Evolutionary conservation across 2,113 vertebrate species (phyloP).

Genomic region (Boleophthalmus pectinirostris): DNA sequence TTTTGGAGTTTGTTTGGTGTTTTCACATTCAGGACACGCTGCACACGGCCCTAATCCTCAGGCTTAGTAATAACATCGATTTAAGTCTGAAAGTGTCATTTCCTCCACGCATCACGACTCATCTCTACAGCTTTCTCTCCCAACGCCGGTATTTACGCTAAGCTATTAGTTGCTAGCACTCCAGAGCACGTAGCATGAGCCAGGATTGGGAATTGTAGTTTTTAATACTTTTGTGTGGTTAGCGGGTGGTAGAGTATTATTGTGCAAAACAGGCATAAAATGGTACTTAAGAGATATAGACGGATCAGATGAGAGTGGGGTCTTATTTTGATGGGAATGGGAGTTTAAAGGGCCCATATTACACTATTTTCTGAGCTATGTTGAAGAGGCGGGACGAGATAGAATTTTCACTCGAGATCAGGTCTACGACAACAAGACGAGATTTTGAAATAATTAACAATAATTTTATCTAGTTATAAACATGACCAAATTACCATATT

Average conservation of each 20-base stretch:
- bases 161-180: conserved; percentile 17
- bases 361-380: too few relatives aligned
- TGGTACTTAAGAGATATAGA: conserved; percentile 15
- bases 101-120: conserved; percentile 20
- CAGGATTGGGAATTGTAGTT: not conserved
- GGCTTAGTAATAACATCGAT: conserved; percentile 45
- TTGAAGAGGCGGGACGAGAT: too few relatives aligned
- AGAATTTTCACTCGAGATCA: too few relatives aligned
- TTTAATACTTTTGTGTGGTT: not conserved
- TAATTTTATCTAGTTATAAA: too few relatives aligned
- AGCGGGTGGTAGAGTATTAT: not conserved
- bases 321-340: not conserved
- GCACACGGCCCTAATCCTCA: conserved; percentile 37
- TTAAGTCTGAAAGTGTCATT: conserved; percentile 41
- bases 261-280: conserved; percentile 11
- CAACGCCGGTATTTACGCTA: conserved; percentile 20
- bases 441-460: too few relatives aligned
- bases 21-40: conserved; percentile 22
- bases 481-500: too few relatives aligned
- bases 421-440: too few relatives aligned
- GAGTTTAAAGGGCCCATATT: not conserved
- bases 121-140: conserved; percentile 26
- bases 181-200: not conserved
- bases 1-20: conserved; percentile 16
- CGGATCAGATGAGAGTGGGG: conserved; percentile 6